Evolutionary conservation across 2,113 vertebrate species (phyloP), one percentile per base, ranked within the genome.

Genomic region (Urocitellus parryii): DNA sequence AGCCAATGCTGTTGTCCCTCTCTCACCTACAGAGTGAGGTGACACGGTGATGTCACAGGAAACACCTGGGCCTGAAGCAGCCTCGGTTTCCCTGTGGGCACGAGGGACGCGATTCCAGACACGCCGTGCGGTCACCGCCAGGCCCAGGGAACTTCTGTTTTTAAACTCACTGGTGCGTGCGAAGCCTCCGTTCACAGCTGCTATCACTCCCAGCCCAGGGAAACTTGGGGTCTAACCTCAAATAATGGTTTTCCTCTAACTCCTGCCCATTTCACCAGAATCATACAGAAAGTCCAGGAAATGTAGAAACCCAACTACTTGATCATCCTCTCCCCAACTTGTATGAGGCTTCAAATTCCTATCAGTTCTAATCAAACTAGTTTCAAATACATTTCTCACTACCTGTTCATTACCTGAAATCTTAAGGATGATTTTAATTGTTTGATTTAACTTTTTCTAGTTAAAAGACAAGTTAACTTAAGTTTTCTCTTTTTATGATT

Each of bases 1-100:
- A 61, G 10, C 0, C 2, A 3, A 10, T 16, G 53, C 45, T 20
- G 1, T 10, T 63, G 11, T 18, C 53, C 16, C 0, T 1, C 29
- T 51, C 73, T 68, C 25, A 81, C 45, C 42, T 16, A n/a, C 73
- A 10, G 17, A 34, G 74, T 32, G 48, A 58, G 65, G 73, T 17
- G 85, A 67, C 5, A 1, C 0, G 2, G 34, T 27, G 13, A 32
- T 1, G 22, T 25, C 4, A 0, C 5, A 12, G 20, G 14, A 61
- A 27, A 11, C 13, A 11, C 27, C 16, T 17, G 12, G 81, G 18
- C 34, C 45, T 42, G n/a, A 8, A 24, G 4, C 17, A 37, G 42
- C 22, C 37, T 9, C 2, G 5, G 22, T 42, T 4, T 72, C 74
- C 63, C 37, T 5, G 2, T 27, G 24, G 58, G 6, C 42, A 56